Conservation (phyloP, 2,797 vertebrate genomes). For the Pantherophis alleghaniensis region DNA sequence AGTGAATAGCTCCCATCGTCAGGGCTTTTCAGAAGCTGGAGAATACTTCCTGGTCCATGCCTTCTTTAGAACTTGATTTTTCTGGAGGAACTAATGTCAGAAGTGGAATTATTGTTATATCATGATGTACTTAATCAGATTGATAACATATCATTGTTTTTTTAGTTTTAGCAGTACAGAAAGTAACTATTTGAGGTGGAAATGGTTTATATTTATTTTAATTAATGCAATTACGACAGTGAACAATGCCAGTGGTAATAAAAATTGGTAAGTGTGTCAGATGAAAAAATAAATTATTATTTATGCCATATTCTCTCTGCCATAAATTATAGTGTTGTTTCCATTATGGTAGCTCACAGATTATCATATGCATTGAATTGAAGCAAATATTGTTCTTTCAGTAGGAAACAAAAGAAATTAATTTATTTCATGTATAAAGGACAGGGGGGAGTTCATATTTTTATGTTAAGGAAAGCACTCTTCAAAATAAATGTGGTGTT, state of each 20-base stretch:
- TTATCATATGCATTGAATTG: background rate
- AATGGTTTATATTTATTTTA: background rate
- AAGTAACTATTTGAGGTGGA: background rate
- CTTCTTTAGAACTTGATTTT: background rate
- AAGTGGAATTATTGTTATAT: background rate
- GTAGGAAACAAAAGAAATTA: background rate
- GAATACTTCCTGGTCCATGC: background rate
- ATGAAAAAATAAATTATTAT: background rate
- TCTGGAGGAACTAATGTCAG: background rate
- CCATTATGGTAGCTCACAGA: background rate
- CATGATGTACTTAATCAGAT: background rate
- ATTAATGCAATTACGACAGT: slow-evolving; percentile 2
- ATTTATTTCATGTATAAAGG: background rate
- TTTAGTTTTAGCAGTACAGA: background rate
- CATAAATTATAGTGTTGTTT: background rate
- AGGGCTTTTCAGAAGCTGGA: background rate
- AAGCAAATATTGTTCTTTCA: background rate
- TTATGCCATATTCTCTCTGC: background rate
- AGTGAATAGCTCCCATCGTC: background rate
- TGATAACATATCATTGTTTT: background rate
- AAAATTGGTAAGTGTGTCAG: background rate
- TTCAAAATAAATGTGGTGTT: background rate
- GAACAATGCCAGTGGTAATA: background rate
- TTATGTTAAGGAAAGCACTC: background rate
- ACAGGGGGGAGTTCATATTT: background rate